Conservation (phyloP, 2,113 vertebrate species). For the Orcinus orca region DNA sequence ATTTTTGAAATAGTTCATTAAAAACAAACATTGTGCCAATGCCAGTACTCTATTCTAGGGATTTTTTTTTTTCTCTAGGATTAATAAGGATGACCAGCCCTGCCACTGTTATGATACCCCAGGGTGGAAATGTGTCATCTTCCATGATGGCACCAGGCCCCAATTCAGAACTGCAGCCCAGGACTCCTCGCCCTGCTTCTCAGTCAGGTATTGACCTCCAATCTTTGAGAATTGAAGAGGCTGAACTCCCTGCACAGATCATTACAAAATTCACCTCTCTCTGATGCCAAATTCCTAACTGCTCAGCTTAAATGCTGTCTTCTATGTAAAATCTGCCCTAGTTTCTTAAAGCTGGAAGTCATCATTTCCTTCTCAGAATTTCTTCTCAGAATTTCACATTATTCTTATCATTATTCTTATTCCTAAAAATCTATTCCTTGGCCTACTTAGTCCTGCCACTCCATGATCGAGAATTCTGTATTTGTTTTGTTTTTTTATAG, state of each 20-base stretch:
- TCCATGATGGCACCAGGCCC: constrained; percentile 89
- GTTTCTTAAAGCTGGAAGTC: constrained; percentile 18
- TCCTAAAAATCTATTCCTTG: constrained; percentile 1
- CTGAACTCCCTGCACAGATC: not conserved
- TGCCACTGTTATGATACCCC: constrained; percentile 90
- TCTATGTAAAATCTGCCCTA: constrained; percentile 18
- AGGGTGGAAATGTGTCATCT: constrained; percentile 88
- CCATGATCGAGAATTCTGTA: constrained; percentile 30
- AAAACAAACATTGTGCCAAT: constrained; percentile 41
- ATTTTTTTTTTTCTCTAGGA: constrained; percentile 77
- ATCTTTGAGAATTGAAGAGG: not conserved
- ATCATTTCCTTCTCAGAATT: constrained; percentile 47
- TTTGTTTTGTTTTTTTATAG: constrained; percentile 40
- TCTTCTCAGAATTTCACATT: constrained; percentile 24
- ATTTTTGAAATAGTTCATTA: constrained; percentile 47
- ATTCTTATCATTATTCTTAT: not conserved
- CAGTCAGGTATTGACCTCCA: constrained; percentile 89
- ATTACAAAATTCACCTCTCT: constrained; percentile 19
- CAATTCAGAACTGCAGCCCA: constrained; percentile 92
- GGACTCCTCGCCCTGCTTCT: constrained; percentile 89
- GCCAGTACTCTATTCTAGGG: constrained; percentile 34
- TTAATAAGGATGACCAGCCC: constrained; percentile 92
- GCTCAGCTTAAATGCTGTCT: not conserved
- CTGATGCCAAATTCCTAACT: constrained; percentile 7
- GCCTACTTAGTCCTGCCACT: not conserved